phyloP scores from a whole-genome alignment of 2,888 invertebrate genomes.

The Eudasyphora cyanicolor region DNA sequence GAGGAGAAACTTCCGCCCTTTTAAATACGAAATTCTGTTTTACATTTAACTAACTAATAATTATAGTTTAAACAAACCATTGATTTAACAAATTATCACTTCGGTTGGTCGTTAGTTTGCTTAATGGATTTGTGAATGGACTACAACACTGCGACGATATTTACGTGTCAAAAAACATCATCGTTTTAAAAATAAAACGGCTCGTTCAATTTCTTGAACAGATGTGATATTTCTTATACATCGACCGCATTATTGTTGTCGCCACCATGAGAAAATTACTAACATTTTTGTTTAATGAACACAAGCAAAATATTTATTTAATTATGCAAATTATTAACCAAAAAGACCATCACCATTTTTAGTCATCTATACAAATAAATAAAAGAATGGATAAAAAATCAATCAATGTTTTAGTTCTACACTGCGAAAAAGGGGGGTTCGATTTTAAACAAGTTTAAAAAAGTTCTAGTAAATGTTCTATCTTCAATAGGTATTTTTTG shows the following conservation, averaged over 20 bases:
- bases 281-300: background rate
- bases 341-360: too few species aligned
- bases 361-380: background rate
- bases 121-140: background rate
- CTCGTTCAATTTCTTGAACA: conserved; percentile 14
- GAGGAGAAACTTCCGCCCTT: conserved; percentile 3
- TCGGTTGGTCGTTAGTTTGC: background rate
- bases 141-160: background rate
- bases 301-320: conserved; percentile 32
- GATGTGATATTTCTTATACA: conserved; percentile 15
- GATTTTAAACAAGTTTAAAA: too few species aligned
- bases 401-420: background rate
- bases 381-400: background rate
- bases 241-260: background rate
- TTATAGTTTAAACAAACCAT: conserved; percentile 3
- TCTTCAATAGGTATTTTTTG: too few species aligned
- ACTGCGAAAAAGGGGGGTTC: background rate
- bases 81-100: conserved; percentile 10
- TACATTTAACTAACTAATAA: background rate
- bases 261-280: conserved; percentile 1
- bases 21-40: background rate
- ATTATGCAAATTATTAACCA: conserved; percentile 37
- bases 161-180: conserved; percentile 29
- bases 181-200: conserved; percentile 35
- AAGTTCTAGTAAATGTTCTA: too few species aligned